Conservation (phyloP, 1,140 invertebrate species). For the Drosophila lowei region DNA sequence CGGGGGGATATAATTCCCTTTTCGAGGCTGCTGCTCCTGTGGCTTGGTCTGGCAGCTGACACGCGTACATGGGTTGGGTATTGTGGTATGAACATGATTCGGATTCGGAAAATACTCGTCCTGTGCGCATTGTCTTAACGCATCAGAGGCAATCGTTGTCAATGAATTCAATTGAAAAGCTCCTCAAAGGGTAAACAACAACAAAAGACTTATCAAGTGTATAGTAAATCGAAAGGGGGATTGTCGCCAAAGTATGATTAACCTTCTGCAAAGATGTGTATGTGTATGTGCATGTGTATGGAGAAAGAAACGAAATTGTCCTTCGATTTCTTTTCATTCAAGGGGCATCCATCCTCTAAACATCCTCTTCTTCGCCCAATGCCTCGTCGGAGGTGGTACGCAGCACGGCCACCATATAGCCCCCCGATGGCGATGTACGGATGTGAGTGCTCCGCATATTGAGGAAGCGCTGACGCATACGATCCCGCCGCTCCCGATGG, state of each 20-base stretch:
- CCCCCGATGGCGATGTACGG: slow-evolving; percentile 4
- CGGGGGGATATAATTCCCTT: slow-evolving; percentile 31
- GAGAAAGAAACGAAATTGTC: too few species aligned
- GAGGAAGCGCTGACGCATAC: slow-evolving; percentile 57
- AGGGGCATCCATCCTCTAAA: too few species aligned
- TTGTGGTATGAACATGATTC: slow-evolving; percentile 60
- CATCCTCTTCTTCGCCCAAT: neutral
- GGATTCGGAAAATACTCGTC: slow-evolving; percentile 51
- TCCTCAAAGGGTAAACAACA: slow-evolving; percentile 30
- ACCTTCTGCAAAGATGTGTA: too few species aligned
- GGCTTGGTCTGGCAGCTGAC: slow-evolving; percentile 14
- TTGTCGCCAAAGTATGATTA: too few species aligned
- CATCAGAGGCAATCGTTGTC: slow-evolving; percentile 60
- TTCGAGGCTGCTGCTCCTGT: slow-evolving; percentile 29
- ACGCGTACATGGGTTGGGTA: slow-evolving; percentile 25
- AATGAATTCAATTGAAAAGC: slow-evolving; percentile 23
- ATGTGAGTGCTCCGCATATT: slow-evolving; percentile 44
- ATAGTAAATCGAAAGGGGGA: neutral
- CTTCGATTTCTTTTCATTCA: too few species aligned
- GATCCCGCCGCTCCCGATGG: slow-evolving; percentile 48
- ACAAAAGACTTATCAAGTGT: neutral
- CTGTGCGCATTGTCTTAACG: slow-evolving; percentile 61
- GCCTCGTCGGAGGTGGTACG: slow-evolving; percentile 40
- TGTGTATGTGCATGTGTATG: too few species aligned
- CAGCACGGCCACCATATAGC: slow-evolving; percentile 55